phyloP scores from a whole-genome alignment of 2,797 vertebrate species.

The Lateolabrax maculatus region DNA sequence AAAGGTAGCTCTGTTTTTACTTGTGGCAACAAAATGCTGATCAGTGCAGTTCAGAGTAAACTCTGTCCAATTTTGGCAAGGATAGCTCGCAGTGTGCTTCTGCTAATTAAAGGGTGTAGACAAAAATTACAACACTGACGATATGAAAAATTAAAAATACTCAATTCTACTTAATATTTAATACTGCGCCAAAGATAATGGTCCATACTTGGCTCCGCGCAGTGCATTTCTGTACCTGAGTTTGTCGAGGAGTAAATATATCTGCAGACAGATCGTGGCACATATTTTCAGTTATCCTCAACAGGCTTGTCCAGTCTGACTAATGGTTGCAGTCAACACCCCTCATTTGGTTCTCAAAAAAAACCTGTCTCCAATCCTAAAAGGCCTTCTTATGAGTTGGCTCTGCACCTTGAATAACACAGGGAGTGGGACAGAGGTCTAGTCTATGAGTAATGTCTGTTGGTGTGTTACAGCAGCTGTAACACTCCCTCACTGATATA shows the following conservation, averaged over 20 bases:
- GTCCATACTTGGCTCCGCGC: not conserved
- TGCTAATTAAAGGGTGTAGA: not conserved
- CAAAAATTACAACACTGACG: not conserved
- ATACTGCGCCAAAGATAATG: not conserved
- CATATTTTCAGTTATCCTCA: not conserved
- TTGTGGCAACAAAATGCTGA: not conserved
- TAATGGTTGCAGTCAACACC: not conserved
- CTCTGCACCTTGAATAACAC: conserved; percentile 1
- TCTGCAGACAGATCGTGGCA: not conserved
- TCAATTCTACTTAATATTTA: not conserved
- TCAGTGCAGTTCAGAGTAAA: not conserved
- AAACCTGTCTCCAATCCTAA: not conserved
- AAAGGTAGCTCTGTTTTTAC: not conserved
- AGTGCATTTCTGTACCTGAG: not conserved
- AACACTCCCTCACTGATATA: conserved; percentile 7
- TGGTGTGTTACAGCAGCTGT: conserved; percentile 27
- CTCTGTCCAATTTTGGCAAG: not conserved
- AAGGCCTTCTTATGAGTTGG: conserved; percentile 17
- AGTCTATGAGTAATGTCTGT: conserved; percentile 38
- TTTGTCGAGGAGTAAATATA: not conserved
- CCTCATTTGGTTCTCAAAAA: not conserved
- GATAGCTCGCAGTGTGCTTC: not conserved
- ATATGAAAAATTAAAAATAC: not conserved
- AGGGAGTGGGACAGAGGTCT: conserved; percentile 36
- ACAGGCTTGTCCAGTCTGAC: not conserved